These are phyloP conservation scores for Vultur gryphus DNA, from an alignment of 2,797 vertebrate genomes.

Conservation along the genomic window DNA sequence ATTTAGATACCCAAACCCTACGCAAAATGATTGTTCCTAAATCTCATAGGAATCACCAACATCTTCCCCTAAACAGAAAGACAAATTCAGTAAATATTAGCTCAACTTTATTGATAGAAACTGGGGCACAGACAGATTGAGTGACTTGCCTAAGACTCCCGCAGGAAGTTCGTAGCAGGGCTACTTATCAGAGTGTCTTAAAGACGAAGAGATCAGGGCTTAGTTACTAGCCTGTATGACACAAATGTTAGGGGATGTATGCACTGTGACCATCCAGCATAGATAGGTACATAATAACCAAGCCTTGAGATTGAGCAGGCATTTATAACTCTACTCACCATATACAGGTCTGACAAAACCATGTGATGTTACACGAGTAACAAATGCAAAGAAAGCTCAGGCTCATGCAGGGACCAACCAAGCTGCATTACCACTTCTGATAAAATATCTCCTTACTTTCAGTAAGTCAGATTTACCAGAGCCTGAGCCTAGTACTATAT, in stretches of 20 bases:
- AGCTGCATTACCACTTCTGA: background rate
- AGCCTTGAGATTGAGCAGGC: background rate
- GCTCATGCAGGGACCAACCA: background rate
- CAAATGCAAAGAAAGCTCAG: background rate
- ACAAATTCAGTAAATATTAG: background rate
- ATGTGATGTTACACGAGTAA: fast-evolving
- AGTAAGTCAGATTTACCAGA: background rate
- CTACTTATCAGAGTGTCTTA: constrained; percentile 6
- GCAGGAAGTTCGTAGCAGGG: background rate
- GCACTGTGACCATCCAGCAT: background rate
- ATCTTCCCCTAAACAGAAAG: background rate
- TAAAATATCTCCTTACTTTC: background rate
- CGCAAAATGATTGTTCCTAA: background rate
- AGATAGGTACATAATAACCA: background rate
- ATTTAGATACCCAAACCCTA: background rate
- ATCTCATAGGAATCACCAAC: background rate
- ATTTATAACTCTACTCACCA: background rate
- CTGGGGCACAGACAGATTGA: constrained; percentile 26
- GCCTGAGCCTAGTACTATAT: background rate
- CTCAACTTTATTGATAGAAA: background rate
- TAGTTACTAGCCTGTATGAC: background rate
- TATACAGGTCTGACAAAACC: background rate
- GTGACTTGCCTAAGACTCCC: background rate
- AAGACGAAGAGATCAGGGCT: background rate
- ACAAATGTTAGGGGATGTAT: background rate